Evolutionary conservation across 2,888 invertebrate species (phyloP), one percentile per base, ranked within the genome.

Genomic region (Alsophila aescularia): DNA sequence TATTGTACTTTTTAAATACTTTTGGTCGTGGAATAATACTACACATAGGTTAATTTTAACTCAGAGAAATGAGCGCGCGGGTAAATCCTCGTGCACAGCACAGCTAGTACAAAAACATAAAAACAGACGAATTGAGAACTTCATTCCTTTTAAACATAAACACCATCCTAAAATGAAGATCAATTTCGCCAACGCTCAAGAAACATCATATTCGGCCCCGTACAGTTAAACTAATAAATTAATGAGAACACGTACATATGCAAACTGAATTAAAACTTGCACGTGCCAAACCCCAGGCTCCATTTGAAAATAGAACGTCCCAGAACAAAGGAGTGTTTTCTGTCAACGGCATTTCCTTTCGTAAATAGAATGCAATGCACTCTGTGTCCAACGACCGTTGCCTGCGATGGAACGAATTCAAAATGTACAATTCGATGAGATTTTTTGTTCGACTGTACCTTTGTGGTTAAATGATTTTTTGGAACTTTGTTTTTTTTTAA

Each of bases 271-370:
- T 67, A 64, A 64, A 67, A 60, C 66, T 50, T 53, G 59, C 49
- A 67, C 66, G 66, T 67, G 64, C 66, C 59, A 62, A 64, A 62
- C 64, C 59, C 59, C 53, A 54, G 54, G 54, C 55, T 55, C 49
- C 42, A 61, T 61, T 61, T 63, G 58, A 56, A 65, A 66, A 67
- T 61, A 52, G 66, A 60, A 70, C 62, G 66, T 56, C 43, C 52
- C 49, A 79, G 82, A 82, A 88, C 85, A 83, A 87, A 87, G 85
- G 80, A 83, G 77, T 78, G 78, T 80, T 81, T 80, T 83, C 82
- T 86, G 85, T 85, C 87, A 87, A 78, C 81, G 81, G 79, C 79
- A 81, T 79, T 83, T 84, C 83, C 81, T 80, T 81, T 82, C 79
- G 77, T 72, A 84, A 86, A 85, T 86, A 80, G 85, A 85, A 85